A percentile compares a stretch with the other conserved stretches of the same genome.
Conservation (phyloP, 1,140 invertebrate species). For the Hyposmocoma kahamanoa region DNA sequence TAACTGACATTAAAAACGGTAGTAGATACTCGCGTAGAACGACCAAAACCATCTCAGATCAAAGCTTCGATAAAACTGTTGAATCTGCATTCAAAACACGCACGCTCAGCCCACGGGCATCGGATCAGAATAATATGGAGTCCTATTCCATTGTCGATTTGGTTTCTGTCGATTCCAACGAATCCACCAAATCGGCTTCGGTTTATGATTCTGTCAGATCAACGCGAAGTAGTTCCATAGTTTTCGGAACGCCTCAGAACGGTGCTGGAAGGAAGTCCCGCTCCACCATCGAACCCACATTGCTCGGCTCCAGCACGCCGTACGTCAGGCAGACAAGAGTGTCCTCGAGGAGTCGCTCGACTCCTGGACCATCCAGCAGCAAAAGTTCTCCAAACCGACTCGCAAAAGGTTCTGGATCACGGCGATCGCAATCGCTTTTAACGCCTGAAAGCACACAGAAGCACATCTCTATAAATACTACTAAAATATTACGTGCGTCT, state of each 20-base stretch:
- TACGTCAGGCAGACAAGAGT: slow-evolving; percentile 15
- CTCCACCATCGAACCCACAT: slow-evolving; percentile 17
- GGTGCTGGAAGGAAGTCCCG: slow-evolving; percentile 18
- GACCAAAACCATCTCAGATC: slow-evolving; percentile 22
- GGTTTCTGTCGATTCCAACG: slow-evolving; percentile 39
- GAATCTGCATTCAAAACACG: slow-evolving; percentile 18
- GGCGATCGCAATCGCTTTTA: slow-evolving; percentile 19
- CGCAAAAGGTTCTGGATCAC: slow-evolving; percentile 2
- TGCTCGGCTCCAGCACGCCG: slow-evolving; percentile 41
- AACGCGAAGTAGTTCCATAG: slow-evolving; percentile 3
- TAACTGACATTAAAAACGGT: background rate
- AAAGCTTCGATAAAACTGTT: slow-evolving; percentile 19
- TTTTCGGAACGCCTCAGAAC: slow-evolving; percentile 30
- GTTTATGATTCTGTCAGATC: slow-evolving; percentile 38
- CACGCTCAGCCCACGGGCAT: slow-evolving; percentile 22
- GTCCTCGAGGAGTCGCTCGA: background rate
- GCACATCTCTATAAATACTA: slow-evolving; percentile 21
- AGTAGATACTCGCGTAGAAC: slow-evolving; percentile 13
- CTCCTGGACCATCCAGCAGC: background rate
- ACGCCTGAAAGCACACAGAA: slow-evolving; percentile 24
- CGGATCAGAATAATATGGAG: slow-evolving; percentile 25
- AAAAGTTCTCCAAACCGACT: slow-evolving; percentile 1
- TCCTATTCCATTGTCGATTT: slow-evolving; percentile 55
- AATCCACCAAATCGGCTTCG: slow-evolving; percentile 23
- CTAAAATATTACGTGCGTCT: slow-evolving; percentile 20